A percentile compares a stretch with the other conserved stretches of the same genome.
Conservation (phyloP, 2,797 vertebrate genomes). For the Rhinogobio ventralis region DNA sequence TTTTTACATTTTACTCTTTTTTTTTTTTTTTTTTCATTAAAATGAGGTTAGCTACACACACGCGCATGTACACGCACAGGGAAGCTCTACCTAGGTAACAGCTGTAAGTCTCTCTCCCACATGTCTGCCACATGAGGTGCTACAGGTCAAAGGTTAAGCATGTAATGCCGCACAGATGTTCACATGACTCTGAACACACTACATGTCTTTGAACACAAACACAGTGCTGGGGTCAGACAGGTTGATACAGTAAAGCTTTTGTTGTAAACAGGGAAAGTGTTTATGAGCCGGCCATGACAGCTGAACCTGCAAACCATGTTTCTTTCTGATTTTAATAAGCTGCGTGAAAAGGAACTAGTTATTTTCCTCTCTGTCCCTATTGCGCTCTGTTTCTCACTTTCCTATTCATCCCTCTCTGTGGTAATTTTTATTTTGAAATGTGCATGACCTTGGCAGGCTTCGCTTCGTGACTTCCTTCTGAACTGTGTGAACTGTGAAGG, state of each 20-base stretch:
- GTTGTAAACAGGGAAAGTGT: conserved; percentile 44
- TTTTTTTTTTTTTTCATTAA: neutral
- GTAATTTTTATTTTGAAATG: conserved; percentile 16
- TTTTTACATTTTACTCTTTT: too few species aligned
- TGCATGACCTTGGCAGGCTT: conserved; percentile 47
- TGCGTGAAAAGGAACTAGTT: neutral
- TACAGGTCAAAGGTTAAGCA: conserved; percentile 46
- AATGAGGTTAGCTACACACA: neutral
- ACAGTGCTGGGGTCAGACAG: neutral
- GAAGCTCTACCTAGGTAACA: neutral
- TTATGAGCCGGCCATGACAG: conserved; percentile 43
- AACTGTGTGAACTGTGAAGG: conserved; percentile 10
- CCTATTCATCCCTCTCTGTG: neutral
- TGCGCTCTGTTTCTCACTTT: neutral
- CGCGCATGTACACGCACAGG: neutral
- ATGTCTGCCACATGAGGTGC: conserved; percentile 25
- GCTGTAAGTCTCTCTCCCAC: neutral
- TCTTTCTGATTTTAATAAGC: conserved; percentile 39
- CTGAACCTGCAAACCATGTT: conserved; percentile 37
- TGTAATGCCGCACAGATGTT: conserved; percentile 49
- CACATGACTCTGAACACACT: conserved; percentile 32
- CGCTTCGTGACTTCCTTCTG: conserved; percentile 13
- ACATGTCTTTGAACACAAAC: conserved; percentile 31
- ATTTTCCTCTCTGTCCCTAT: neutral
- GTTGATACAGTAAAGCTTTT: conserved; percentile 39